These are phyloP conservation scores for Austrolebias charrua DNA, from an alignment of 2,797 vertebrate genomes.

Conservation along the genomic window DNA sequence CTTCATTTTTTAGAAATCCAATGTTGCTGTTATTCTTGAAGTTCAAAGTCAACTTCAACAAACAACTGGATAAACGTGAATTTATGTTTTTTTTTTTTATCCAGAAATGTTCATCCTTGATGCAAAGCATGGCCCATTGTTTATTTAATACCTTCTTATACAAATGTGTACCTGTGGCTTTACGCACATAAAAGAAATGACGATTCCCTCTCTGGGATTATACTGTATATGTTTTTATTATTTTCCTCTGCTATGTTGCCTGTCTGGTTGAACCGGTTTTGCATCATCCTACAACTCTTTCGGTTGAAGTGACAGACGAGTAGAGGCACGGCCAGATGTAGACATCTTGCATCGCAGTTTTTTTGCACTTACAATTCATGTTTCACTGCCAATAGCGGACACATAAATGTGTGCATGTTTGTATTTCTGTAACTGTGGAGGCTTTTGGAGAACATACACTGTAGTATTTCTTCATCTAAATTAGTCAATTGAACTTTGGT, in stretches of 20 bases:
- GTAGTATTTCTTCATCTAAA: not conserved
- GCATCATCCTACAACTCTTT: slow-evolving; percentile 14
- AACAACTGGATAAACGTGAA: slow-evolving; percentile 1
- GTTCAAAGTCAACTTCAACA: slow-evolving; percentile 19
- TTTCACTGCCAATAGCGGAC: slow-evolving; percentile 8
- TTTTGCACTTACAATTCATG: slow-evolving; percentile 9
- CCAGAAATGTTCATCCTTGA: not conserved
- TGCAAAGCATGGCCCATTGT: slow-evolving; percentile 10
- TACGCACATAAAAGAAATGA: not conserved
- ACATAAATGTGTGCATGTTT: slow-evolving; percentile 4
- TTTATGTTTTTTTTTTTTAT: slow-evolving; percentile 6
- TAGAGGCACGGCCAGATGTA: slow-evolving; percentile 30
- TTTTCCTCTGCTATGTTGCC: slow-evolving; percentile 3
- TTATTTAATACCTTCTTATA: slow-evolving; percentile 1
- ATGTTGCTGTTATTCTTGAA: not conserved
- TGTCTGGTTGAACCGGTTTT: slow-evolving; percentile 49
- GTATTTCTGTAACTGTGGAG: slow-evolving; percentile 26
- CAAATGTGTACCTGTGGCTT: slow-evolving; percentile 4
- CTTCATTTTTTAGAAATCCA: not conserved
- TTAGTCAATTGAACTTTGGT: not conserved
- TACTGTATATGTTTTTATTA: not conserved
- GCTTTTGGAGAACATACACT: slow-evolving; percentile 8
- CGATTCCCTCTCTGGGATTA: not conserved
- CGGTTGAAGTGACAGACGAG: slow-evolving; percentile 30
- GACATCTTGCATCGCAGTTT: slow-evolving; percentile 35